Base-by-base conservation (phyloP, 1,140 invertebrate species). In the Parapsyche elsis region DNA sequence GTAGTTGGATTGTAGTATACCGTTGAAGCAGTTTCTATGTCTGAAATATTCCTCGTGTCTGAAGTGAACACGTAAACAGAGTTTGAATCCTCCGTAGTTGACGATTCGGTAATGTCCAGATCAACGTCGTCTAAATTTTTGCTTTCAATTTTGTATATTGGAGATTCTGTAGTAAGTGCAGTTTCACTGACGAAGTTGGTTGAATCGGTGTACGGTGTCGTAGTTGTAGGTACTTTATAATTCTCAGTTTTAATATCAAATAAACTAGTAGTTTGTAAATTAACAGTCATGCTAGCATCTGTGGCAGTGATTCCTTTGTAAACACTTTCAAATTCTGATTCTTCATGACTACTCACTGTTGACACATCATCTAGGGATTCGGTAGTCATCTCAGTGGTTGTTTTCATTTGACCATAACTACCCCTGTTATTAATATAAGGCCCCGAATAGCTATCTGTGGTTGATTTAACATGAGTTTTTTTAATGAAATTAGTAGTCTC, bases 21-120 rank as follows among this genome's bases (percentile, higher is more conserved):
- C 24, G 82, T 83, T 2, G 82, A 83, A 1, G 73, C 77, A 9
- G 80, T 64, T 67, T 80, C 78, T 16, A 81, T 81, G 67, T 83
- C 82, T 78, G 67, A 38, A 12, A 23, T 64, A 12, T 53, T 81
- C 64, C 80, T 83, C 5, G 14, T 70, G 61, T 76, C 57, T 9
- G 57, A n/a, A 61, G 78, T 81, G 21, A 77, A 71, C 0, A n/a
- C 1, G 23, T 71, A 71, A 16, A 78, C 14, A 23, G 57, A 53
- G 74, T 80, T 80, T 16, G 81, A 73, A 67, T 70, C 46, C 23
- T 78, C 79, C 0, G 78, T 73, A 38, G 79, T 16, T 30, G n/a
- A 81, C 57, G 12, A 19, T 26, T 73, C 61, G 7, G 30, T 1
- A 38, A 38, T 4, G 12, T 71, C 67, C 9, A 71, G 2, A 73